phyloP scores from a whole-genome alignment of 1,140 invertebrate genomes.

The Popillia japonica region DNA sequence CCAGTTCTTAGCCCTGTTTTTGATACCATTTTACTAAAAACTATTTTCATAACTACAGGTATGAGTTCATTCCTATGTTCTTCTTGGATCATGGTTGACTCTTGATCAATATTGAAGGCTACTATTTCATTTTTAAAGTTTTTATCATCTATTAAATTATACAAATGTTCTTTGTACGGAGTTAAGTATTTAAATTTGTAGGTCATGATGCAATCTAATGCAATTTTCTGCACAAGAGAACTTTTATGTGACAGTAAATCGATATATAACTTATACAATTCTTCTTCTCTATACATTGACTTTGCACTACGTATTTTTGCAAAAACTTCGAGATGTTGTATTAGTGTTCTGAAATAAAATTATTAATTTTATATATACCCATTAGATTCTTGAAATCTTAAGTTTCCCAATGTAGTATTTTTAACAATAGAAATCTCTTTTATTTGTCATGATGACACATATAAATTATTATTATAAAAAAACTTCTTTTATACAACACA shows the following conservation, averaged over 20 bases:
- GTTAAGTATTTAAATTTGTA: conserved; percentile 82
- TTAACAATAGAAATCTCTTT: no score
- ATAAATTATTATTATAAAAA: no score
- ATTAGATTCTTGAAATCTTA: no score
- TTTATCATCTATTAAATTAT: conserved; percentile 84
- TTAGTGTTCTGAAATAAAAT: conserved; percentile 67
- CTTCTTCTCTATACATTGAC: conserved; percentile 76
- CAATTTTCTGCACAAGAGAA: conserved; percentile 80
- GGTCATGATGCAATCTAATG: conserved; percentile 83
- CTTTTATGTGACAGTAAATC: conserved; percentile 83
- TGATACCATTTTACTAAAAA: conserved; percentile 89
- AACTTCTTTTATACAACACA: no score
- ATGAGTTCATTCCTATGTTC: conserved; percentile 81
- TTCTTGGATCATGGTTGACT: conserved; percentile 70
- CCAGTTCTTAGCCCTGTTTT: conserved; percentile 75
- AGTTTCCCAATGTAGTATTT: no score
- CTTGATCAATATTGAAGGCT: conserved; percentile 78
- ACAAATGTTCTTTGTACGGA: conserved; percentile 81
- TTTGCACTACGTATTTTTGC: conserved; percentile 82
- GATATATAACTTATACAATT: conserved; percentile 78
- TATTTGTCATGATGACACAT: no score
- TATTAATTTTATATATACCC: conserved; percentile 8
- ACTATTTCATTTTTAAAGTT: conserved; percentile 86
- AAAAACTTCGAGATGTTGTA: conserved; percentile 80
- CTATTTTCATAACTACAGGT: conserved; percentile 83